Conservation (phyloP, 2,888 invertebrate species). For the Sisyra nigra region DNA sequence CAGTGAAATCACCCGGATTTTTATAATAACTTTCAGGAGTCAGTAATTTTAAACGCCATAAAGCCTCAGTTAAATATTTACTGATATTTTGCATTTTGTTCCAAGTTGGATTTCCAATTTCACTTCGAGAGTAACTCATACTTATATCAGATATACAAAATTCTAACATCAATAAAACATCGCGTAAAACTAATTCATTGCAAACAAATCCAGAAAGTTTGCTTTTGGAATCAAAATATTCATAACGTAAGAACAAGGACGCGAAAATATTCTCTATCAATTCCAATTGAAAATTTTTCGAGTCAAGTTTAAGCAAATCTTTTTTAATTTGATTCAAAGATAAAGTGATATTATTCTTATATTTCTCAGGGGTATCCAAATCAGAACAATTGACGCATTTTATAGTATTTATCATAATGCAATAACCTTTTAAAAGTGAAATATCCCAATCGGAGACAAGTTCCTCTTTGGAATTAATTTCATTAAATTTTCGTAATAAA, state of each 20-base stretch:
- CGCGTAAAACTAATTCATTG: slow-evolving; percentile 38
- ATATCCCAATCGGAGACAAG: slow-evolving; percentile 3
- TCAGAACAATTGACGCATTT: neutral
- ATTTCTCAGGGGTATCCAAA: slow-evolving; percentile 13
- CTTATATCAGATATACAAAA: slow-evolving; percentile 30
- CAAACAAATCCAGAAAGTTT: slow-evolving; percentile 34
- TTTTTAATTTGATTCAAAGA: slow-evolving; percentile 32
- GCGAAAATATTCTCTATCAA: slow-evolving; percentile 57
- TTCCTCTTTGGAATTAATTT: neutral
- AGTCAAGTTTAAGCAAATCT: slow-evolving; percentile 31
- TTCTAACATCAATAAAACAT: slow-evolving; percentile 39
- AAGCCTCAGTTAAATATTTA: slow-evolving; percentile 45
- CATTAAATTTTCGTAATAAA: neutral
- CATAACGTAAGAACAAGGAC: slow-evolving; percentile 46
- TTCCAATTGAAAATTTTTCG: slow-evolving; percentile 36
- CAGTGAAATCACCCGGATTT: slow-evolving; percentile 27
- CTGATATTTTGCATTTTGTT: slow-evolving; percentile 11
- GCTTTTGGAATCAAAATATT: slow-evolving; percentile 33
- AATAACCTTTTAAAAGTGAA: slow-evolving; percentile 4
- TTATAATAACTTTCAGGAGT: slow-evolving; percentile 34
- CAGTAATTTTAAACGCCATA: slow-evolving; percentile 58
- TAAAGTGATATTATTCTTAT: slow-evolving; percentile 24
- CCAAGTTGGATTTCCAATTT: slow-evolving; percentile 12
- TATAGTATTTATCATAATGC: slow-evolving; percentile 4
- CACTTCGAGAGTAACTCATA: slow-evolving; percentile 20